Evolutionary conservation across 2,113 vertebrate species (phyloP).

Genomic region (Petrocephalus zakoni): DNA sequence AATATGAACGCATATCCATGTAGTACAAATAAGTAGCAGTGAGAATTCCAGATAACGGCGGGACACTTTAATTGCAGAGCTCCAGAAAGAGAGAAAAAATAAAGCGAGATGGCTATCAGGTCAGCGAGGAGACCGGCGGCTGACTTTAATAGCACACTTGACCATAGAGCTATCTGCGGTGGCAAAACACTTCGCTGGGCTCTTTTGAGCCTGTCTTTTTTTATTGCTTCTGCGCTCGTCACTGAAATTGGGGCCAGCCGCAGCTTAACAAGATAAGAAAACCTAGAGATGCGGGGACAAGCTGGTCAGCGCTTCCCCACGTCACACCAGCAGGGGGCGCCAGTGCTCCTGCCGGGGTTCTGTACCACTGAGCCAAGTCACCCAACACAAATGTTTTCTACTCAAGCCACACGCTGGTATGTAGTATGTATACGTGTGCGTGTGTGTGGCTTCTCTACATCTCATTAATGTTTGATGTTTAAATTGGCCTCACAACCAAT

Average conservation of each 20-base stretch:
- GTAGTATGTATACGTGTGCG: not conserved
- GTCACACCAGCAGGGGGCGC: not conserved
- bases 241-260: not conserved
- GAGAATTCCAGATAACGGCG: not conserved
- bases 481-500: no score
- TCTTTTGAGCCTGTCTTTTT: not conserved
- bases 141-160: conserved; percentile 2
- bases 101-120: not conserved
- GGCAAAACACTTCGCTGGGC: not conserved
- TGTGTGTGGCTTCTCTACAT: no score
- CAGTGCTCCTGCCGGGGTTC: not conserved
- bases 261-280: conserved; percentile 9
- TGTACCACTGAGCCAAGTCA: not conserved
- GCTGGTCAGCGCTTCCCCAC: not conserved
- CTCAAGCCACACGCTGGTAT: not conserved
- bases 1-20: not conserved
- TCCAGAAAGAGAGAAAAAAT: not conserved
- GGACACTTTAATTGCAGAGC: not conserved
- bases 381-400: not conserved
- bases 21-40: not conserved
- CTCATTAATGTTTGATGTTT: no score
- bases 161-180: not conserved
- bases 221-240: conserved; percentile 2
- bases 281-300: not conserved
- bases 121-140: not conserved